Evolutionary conservation across 2,888 invertebrate species (phyloP).

Genomic region (Thecocarcelia acutangulata): DNA sequence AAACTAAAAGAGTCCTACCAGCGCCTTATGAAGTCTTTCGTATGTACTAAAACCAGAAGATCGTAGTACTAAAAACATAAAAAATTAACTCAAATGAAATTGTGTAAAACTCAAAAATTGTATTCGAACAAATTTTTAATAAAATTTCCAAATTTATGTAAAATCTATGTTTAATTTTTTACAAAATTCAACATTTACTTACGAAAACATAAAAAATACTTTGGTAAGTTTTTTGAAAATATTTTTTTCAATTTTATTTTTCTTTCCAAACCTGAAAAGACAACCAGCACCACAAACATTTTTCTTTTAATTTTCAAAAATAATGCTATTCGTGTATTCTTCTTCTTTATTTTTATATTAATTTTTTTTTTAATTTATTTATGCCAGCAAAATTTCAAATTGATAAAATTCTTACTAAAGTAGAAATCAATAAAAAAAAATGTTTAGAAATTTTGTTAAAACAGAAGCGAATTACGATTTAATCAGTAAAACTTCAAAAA

Average conservation of each 20-base stretch:
- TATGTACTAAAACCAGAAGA: conserved; percentile 77
- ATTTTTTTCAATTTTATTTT: conserved; percentile 35
- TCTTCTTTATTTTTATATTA: conserved; percentile 15
- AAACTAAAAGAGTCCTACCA: conserved; percentile 78
- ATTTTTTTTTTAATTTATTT: conserved; percentile 25
- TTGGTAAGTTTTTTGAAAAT: conserved; percentile 60
- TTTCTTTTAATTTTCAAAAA: conserved; percentile 28
- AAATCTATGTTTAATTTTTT: conserved; percentile 58
- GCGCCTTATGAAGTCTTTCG: conserved; percentile 82
- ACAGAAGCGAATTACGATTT: too few relatives aligned
- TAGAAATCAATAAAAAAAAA: too few relatives aligned
- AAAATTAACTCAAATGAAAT: conserved; percentile 68
- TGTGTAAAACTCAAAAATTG: conserved; percentile 66
- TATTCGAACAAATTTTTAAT: conserved; percentile 57
- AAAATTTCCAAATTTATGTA: conserved; percentile 53
- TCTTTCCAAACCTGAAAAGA: conserved; percentile 21
- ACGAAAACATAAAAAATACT: conserved; percentile 42
- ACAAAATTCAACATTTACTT: conserved; percentile 54
- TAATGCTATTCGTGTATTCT: conserved; percentile 6
- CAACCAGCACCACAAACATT: conserved; percentile 33
- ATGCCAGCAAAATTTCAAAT: conserved; percentile 5
- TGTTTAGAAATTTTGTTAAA: too few relatives aligned
- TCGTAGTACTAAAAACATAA: conserved; percentile 69
- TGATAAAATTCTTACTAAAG: conserved; percentile 28
- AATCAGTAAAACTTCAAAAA: background rate